Conservation (phyloP, 2,888 invertebrate genomes). For the Hoplodrina blanda region DNA sequence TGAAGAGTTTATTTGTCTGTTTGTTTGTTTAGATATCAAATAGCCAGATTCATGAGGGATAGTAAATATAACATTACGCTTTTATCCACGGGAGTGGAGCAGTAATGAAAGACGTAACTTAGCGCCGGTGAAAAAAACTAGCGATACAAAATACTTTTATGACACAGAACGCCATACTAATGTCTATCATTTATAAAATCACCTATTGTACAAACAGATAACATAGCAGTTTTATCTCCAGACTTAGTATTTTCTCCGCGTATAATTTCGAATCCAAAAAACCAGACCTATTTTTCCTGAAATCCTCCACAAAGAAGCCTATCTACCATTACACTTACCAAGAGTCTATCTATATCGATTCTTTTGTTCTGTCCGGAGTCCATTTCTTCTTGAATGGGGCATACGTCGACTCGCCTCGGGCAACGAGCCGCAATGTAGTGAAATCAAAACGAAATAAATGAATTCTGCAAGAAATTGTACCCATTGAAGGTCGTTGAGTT, state of each 20-base stretch:
- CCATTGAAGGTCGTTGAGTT: slow-evolving; percentile 45
- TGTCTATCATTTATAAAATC: slow-evolving; percentile 28
- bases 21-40: too few species aligned
- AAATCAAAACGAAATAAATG: slow-evolving; percentile 64
- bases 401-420: slow-evolving; percentile 39
- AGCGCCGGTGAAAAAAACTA: too few species aligned
- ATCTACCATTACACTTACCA: slow-evolving; percentile 56
- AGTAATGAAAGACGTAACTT: too few species aligned
- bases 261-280: slow-evolving; percentile 45
- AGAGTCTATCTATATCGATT: slow-evolving; percentile 51
- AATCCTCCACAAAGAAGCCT: slow-evolving; percentile 51
- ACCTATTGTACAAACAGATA: slow-evolving; percentile 31
- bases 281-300: slow-evolving; percentile 60
- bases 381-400: slow-evolving; percentile 60
- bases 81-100: too few species aligned
- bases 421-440: slow-evolving; percentile 64
- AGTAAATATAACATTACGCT: too few species aligned
- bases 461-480: slow-evolving; percentile 38
- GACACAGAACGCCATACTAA: slow-evolving; percentile 17
- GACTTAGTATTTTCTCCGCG: slow-evolving; percentile 41
- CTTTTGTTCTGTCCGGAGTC: slow-evolving; percentile 59
- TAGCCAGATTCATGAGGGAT: too few species aligned
- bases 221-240: slow-evolving; percentile 33
- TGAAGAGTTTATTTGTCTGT: too few species aligned
- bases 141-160: slow-evolving; percentile 3